Conservation (phyloP, 2,888 invertebrate species). For the Rotaria macrura region DNA sequence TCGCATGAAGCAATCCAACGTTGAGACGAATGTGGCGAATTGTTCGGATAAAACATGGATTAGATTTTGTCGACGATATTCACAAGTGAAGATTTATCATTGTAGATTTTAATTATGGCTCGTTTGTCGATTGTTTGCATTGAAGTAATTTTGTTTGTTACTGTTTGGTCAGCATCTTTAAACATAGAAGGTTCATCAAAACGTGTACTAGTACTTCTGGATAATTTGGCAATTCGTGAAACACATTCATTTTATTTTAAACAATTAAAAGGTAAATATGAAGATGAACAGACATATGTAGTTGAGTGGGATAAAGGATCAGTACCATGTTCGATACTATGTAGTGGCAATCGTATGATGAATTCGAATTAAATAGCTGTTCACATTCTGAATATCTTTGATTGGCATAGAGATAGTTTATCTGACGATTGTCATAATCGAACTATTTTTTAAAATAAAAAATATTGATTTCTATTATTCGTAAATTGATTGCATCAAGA, state of each 20-base stretch:
- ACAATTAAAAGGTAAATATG: conserved; percentile 42
- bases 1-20: not conserved
- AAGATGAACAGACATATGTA: not conserved
- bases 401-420: not conserved
- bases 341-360: conserved; percentile 15
- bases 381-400: conserved; percentile 19
- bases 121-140: not conserved
- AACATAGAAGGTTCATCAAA: conserved; percentile 36
- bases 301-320: not conserved
- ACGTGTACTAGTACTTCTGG: conserved; percentile 76
- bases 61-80: not conserved
- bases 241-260: conserved; percentile 94
- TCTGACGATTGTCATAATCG: not conserved
- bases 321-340: not conserved
- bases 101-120: not conserved
- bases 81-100: not conserved
- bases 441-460: not conserved
- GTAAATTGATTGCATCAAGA: no score
- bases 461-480: not conserved
- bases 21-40: not conserved
- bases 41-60: not conserved
- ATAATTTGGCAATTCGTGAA: conserved; percentile 81
- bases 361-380: not conserved
- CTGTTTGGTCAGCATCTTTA: not conserved
- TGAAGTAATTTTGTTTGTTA: not conserved